Percentiles rank a stretch among this genome's conserved stretches.
Conservation (phyloP, 2,888 invertebrate species). For the Chironomus riparius region DNA sequence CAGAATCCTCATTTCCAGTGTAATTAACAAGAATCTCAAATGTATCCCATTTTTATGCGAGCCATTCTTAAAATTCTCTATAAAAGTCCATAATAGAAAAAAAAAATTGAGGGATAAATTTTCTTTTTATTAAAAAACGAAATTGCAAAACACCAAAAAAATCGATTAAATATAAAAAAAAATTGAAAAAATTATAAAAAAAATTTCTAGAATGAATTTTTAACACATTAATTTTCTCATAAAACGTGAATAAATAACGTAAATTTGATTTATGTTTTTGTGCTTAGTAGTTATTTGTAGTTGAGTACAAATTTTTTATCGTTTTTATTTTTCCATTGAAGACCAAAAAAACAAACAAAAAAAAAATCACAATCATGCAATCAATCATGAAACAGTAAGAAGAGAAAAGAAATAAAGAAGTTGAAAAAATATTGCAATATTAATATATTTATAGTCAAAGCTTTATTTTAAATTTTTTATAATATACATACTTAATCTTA, state of each 20-base stretch:
- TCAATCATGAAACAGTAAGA: conserved; percentile 19
- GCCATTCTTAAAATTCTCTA: no score
- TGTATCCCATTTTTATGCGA: no score
- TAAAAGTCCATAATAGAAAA: no score
- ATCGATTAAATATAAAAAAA: background rate
- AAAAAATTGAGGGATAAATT: no score
- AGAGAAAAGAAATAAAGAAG: background rate
- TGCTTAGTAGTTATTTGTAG: background rate
- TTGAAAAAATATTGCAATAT: conserved; percentile 22
- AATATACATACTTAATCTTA: background rate
- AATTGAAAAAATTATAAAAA: background rate
- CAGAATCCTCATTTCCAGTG: no score
- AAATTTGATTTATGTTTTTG: background rate
- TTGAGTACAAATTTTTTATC: background rate
- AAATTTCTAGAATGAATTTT: background rate
- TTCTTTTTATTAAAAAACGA: background rate
- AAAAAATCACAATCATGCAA: conserved; percentile 24
- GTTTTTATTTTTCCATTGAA: background rate
- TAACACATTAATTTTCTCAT: background rate
- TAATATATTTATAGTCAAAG: conserved; percentile 13
- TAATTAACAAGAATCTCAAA: no score
- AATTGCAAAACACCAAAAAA: background rate
- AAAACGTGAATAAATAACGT: background rate
- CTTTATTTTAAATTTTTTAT: conserved; percentile 26
- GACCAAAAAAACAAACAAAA: conserved; percentile 3